Evolutionary conservation across 2,888 invertebrate species (phyloP).

Genomic region (Drosophila cracens): DNA sequence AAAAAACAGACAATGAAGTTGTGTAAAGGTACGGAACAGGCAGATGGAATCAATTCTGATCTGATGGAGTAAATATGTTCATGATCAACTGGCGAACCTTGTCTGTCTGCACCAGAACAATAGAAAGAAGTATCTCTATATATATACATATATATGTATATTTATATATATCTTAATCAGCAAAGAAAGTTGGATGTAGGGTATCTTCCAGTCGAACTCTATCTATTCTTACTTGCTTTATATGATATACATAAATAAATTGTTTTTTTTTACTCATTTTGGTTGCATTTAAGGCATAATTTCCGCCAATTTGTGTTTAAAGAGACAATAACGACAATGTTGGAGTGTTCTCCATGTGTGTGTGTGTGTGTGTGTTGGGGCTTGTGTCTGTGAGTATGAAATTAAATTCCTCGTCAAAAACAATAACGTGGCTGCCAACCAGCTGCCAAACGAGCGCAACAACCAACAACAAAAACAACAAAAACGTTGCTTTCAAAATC

Average conservation of each 20-base stretch:
- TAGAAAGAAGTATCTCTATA: not conserved
- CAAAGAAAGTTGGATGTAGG: not conserved
- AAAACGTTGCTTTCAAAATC: slow-evolving; percentile 35
- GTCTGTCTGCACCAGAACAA: not conserved
- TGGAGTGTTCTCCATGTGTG: not conserved
- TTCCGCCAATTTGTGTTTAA: slow-evolving; percentile 54
- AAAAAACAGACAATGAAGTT: not conserved
- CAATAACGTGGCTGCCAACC: slow-evolving; percentile 63
- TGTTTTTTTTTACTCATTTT: slow-evolving; percentile 26
- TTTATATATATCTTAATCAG: not conserved
- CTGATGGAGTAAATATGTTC: not conserved
- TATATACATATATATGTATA: slow-evolving; percentile 7
- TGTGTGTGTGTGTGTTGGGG: slow-evolving; percentile 1
- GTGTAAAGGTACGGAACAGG: not conserved
- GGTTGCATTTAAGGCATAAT: slow-evolving; percentile 55
- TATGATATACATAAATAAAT: not conserved
- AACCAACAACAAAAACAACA: slow-evolving; percentile 25
- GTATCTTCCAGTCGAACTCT: slow-evolving; percentile 1
- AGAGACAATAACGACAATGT: slow-evolving; percentile 5
- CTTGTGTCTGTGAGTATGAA: slow-evolving; percentile 54
- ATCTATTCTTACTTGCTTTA: not conserved
- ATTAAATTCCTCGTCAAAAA: slow-evolving; percentile 77
- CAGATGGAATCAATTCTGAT: not conserved
- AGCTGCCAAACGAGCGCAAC: slow-evolving; percentile 19
- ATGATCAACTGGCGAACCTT: too few species aligned